Conservation (phyloP, 2,888 invertebrate species). For the Dichetophora obliterata region DNA sequence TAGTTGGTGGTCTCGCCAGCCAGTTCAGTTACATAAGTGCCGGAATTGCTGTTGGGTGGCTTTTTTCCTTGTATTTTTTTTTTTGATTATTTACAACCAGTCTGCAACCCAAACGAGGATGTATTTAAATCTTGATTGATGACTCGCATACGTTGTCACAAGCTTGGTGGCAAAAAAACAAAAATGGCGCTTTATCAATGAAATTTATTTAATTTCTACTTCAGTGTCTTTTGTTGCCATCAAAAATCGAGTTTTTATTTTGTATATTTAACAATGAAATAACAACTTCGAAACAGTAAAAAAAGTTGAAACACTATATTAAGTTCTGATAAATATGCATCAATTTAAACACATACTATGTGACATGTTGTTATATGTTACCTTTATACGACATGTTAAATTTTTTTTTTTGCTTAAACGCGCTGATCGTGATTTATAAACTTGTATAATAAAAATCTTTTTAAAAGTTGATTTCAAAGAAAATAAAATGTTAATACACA, state of each 20-base stretch:
- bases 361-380: too few species aligned
- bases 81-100: neutral
- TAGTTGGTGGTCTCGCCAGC: neutral
- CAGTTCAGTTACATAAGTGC: constrained; percentile 21
- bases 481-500: too few species aligned
- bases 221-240: neutral
- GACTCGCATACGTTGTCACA: neutral
- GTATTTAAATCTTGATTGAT: constrained; percentile 15
- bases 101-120: neutral
- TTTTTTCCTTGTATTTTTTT: neutral
- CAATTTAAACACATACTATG: too few species aligned
- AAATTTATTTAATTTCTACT: neutral
- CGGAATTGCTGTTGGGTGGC: neutral
- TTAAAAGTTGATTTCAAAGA: too few species aligned
- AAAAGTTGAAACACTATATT: too few species aligned
- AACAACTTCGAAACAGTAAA: too few species aligned
- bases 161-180: neutral
- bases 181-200: neutral
- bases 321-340: too few species aligned
- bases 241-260: neutral
- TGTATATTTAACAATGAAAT: neutral
- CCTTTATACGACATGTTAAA: too few species aligned
- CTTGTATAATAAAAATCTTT: too few species aligned
- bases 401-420: too few species aligned
- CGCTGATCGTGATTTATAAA: too few species aligned